Base-by-base conservation (phyloP, 2,888 invertebrate genomes). In the Tethea ocularis region DNA sequence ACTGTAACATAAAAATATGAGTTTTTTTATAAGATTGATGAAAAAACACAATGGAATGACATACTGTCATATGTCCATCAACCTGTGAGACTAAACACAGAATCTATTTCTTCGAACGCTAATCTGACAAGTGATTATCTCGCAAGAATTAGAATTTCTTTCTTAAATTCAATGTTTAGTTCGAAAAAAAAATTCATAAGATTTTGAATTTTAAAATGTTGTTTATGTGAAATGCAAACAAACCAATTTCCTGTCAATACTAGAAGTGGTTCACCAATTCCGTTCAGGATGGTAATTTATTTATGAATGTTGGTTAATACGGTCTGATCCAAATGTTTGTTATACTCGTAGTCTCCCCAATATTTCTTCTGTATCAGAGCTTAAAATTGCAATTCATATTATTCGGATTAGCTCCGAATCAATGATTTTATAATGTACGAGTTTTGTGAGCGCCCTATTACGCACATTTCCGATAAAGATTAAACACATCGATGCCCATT, bases 401-500 rank as follows among this genome's bases (percentile, higher is more conserved):
- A 38, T n/a, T n/a, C n/a, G 1, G n/a, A 38, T 38, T 38, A 38
- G n/a, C n/a, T n/a, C 20, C 2, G 10, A 46, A 46, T n/a, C 46
- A 46, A 46, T 7, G 2, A 20, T 1, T 8, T 8, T 7, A 46
- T 46, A 46, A 46, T 46, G 20, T 17, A 41, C 41, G 17, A 7
- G n/a, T 41, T 41, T 38, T n/a, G 7, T 38, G n/a, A 1, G n/a
- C n/a, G 5, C 6, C 7, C 46, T 46, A 46, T 46, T 20, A 46
- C 46, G 20, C 20, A 46, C 17, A 46, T 46, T 46, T 46, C 20
- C 46, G 46, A 20, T 46, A 46, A 20, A 46, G 46, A 46, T 46
- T 46, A 46, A 46, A 46, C 46, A 10, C 46, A 46, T 46, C 20
- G 20, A 46, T 46, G 46, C 46, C 46, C 46, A 46, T 46, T 46